A percentile compares a stretch with the other conserved stretches of the same genome.
Conservation (phyloP, 1,140 invertebrate species). For the Octopus bimaculoides region DNA sequence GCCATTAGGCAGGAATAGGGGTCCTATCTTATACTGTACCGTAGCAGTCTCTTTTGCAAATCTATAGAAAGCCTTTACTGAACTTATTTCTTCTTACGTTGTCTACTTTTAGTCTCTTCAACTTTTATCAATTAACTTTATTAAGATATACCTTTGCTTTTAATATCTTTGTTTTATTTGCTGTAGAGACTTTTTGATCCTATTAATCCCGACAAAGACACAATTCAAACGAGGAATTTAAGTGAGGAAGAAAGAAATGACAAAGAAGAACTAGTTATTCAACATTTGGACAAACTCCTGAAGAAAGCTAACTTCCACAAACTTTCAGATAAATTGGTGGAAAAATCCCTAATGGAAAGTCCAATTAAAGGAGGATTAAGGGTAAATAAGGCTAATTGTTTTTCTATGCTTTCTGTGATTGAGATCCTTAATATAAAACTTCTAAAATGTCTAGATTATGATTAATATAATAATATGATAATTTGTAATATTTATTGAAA, state of each 20-base stretch:
- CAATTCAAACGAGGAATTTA: slow-evolving; percentile 40
- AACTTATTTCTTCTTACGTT: not conserved
- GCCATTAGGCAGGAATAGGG: no score
- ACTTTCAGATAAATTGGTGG: slow-evolving; percentile 36
- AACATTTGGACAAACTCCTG: slow-evolving; percentile 49
- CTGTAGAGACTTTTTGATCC: slow-evolving; percentile 53
- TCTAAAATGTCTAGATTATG: no score
- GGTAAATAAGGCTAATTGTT: slow-evolving; percentile 33
- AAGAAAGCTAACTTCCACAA: slow-evolving; percentile 54
- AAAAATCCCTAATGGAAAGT: slow-evolving; percentile 42
- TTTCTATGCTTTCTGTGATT: no score
- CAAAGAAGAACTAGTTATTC: slow-evolving; percentile 54
- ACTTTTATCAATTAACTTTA: not conserved
- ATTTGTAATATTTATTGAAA: no score
- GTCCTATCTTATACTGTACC: no score
- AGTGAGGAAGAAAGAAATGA: slow-evolving; percentile 46
- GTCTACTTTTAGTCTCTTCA: not conserved
- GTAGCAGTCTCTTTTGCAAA: no score
- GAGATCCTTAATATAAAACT: no score
- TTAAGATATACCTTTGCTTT: not conserved
- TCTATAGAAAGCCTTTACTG: no score
- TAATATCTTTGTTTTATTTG: not conserved
- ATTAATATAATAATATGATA: no score
- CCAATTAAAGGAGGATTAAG: slow-evolving; percentile 40
- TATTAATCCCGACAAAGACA: slow-evolving; percentile 56